Percentiles rank a stretch among this genome's conserved stretches.
These are phyloP conservation scores for Condylura cristata DNA, from an alignment of 2,113 vertebrate species.

Conservation along the genomic window DNA sequence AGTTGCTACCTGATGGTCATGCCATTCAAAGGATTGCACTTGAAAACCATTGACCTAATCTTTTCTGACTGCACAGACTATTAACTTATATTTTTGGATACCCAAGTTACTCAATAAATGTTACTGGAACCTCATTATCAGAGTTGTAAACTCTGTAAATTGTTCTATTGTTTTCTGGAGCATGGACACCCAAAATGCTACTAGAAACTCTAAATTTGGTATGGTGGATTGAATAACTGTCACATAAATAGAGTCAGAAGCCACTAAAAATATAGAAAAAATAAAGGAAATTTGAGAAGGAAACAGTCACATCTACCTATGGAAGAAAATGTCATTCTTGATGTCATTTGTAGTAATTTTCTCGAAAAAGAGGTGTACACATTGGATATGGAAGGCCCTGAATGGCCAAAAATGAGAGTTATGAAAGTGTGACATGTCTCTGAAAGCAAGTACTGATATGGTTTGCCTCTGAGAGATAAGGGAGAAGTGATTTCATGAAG, in stretches of 20 bases:
- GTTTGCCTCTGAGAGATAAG: background rate
- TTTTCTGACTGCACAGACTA: background rate
- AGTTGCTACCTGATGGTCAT: background rate
- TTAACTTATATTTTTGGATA: background rate
- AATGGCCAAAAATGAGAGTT: background rate
- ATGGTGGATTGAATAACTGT: background rate
- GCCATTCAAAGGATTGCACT: background rate
- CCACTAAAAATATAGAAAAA: background rate
- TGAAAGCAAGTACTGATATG: background rate
- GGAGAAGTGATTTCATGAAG: background rate
- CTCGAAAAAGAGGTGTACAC: background rate
- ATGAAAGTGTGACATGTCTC: background rate
- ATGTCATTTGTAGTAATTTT: background rate
- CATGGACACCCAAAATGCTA: background rate
- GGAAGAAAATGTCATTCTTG: background rate
- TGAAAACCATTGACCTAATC: background rate
- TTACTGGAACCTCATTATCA: background rate
- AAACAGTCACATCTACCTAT: background rate
- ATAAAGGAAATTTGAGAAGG: background rate
- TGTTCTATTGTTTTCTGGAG: background rate
- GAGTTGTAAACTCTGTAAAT: background rate
- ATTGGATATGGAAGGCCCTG: background rate
- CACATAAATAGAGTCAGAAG: background rate
- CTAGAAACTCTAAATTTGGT: background rate
- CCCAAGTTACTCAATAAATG: background rate